Evolutionary conservation across 2,888 invertebrate genomes (phyloP).

Genomic region (Acrobasis suavella): DNA sequence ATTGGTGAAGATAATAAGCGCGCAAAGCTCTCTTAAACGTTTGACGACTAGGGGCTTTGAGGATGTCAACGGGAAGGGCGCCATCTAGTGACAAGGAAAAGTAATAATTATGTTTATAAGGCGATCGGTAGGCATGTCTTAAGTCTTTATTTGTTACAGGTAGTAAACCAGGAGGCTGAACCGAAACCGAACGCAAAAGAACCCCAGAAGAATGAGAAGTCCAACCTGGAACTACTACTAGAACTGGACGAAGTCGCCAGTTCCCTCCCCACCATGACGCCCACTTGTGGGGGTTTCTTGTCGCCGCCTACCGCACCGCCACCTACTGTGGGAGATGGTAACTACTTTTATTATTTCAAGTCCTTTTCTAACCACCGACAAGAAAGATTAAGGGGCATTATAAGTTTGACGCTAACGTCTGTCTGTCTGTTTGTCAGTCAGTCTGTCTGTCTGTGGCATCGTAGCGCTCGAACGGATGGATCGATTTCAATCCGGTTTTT

Average conservation of each 20-base stretch:
- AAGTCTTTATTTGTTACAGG: conserved; percentile 12
- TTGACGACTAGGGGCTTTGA: no score
- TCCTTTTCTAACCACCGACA: no score
- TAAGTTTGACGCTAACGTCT: neutral
- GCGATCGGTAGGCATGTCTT: no score
- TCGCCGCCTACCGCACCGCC: conserved; percentile 79
- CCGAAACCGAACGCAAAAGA: conserved; percentile 27
- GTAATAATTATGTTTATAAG: no score
- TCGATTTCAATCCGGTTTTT: no score
- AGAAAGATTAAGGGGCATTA: neutral
- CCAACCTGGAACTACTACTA: conserved; percentile 91
- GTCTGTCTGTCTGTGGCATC: no score
- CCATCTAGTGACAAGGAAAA: no score
- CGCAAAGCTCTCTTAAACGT: no score
- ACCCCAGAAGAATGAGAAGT: conserved; percentile 66
- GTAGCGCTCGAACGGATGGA: no score
- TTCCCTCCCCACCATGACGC: conserved; percentile 89
- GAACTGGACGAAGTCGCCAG: conserved; percentile 90
- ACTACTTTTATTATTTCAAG: conserved; percentile 23
- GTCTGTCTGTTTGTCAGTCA: no score
- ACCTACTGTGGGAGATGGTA: conserved; percentile 45
- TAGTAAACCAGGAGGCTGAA: conserved; percentile 21
- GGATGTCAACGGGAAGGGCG: no score
- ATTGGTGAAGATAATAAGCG: no score
- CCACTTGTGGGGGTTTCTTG: conserved; percentile 90